These are phyloP conservation scores for Dysidea cf. avara DNA, from an alignment of 37 sponge, comb jelly and placozoan species.

Conservation along the genomic window DNA sequence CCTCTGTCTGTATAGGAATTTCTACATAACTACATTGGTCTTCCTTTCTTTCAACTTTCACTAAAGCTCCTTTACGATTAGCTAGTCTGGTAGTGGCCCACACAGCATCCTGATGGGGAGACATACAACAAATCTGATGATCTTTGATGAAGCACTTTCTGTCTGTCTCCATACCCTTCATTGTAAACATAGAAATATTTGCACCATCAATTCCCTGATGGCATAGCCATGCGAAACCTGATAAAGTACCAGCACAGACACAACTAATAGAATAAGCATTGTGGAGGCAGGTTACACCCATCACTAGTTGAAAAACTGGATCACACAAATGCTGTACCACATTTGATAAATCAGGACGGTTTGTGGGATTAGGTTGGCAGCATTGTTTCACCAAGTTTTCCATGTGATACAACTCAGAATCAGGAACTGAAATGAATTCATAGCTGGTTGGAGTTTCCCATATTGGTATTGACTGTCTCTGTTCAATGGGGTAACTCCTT, in stretches of 20 bases:
- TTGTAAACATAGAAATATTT: constrained; percentile 58
- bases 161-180: constrained; percentile 35
- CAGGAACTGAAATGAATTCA: constrained; percentile 44
- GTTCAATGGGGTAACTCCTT: constrained; percentile 48
- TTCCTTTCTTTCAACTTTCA: no score
- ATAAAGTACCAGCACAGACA: no score
- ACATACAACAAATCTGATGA: constrained; percentile 67
- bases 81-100: constrained; percentile 54
- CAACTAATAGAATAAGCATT: no score
- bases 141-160: constrained; percentile 55
- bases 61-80: no score
- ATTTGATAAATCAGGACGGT: constrained; percentile 40
- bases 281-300: constrained; percentile 48
- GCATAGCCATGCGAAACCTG: constrained; percentile 73
- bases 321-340: constrained; percentile 33
- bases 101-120: constrained; percentile 55
- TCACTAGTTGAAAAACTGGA: constrained; percentile 47
- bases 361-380: constrained; percentile 69
- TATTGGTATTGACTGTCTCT: constrained; percentile 18
- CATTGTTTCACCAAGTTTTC: constrained; percentile 70
- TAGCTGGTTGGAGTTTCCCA: constrained; percentile 62
- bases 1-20: no score
- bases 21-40: no score
- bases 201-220: constrained; percentile 59
- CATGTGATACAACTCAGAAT: constrained; percentile 59